Base-by-base conservation (phyloP, 92 coral and sea anemone genomes). In the Actinernus sp. region DNA sequence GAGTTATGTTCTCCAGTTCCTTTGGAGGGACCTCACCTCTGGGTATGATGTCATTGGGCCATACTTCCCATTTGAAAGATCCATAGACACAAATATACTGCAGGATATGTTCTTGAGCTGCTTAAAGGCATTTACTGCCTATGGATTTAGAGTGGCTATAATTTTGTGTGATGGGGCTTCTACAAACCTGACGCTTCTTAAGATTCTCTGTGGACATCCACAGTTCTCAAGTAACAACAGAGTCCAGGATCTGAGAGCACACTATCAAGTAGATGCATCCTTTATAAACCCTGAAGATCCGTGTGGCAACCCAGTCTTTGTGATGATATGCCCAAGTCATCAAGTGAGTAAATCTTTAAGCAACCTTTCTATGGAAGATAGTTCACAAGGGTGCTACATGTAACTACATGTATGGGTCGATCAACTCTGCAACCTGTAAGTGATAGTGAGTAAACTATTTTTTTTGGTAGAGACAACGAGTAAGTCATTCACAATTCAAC, bases 21-120 rank as follows among this genome's bases (percentile, higher is more conserved):
- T n/a, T n/a, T n/a, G n/a, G 67, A 60, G 67, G 67, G 67, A 60
- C 52, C 19, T 60, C 33, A 60, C 67, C 51, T 60, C 67, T 19
- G 67, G 51, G 31, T 60, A 9, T 24, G 67, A 60, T 36, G 14
- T 60, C 50, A 60, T 60, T 60, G 67, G 67, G 6, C 67, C 53
- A 8, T 61, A 61, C 55, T 1, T 48, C 56, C 27, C 56, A 21
- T 26, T 49, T 31, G 28, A 26, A 26, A 49, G 56, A 21, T 49
- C 56, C 56, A 49, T 49, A 31, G 25, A 18, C 26, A 21, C 56
- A n/a, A 49, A 49, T 31, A 49, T 49, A 27, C 56, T 22, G 13
- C 56, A 49, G 56, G 56, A 49, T 5, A 21, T 49, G 28, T 49
- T 49, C 26, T 21, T 49, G 5, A 5, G 21, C 21, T 49, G 56